A percentile compares a stretch with the other conserved stretches of the same genome.
phyloP scores from a whole-genome alignment of 2,888 invertebrate species.

The Toxonevra muliebris region DNA sequence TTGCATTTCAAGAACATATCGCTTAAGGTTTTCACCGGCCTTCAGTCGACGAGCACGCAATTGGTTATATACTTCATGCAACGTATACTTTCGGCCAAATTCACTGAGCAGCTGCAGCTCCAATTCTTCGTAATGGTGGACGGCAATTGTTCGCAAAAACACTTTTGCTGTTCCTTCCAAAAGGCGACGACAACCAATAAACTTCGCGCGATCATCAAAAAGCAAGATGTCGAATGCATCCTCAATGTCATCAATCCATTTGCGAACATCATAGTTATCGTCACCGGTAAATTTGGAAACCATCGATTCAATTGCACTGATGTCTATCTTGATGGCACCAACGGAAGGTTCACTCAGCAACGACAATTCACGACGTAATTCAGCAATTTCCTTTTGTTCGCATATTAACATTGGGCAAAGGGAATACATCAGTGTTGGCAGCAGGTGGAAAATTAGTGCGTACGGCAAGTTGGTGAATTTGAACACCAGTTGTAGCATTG shows the following conservation, averaged over 20 bases:
- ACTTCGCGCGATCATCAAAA: constrained; percentile 2
- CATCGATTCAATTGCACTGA: neutral
- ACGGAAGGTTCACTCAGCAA: too few relatives aligned
- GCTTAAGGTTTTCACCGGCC: neutral
- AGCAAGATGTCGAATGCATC: neutral
- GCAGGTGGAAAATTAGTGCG: too few relatives aligned
- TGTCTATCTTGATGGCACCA: neutral
- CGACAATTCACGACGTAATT: too few relatives aligned
- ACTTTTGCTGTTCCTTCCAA: constrained; percentile 15
- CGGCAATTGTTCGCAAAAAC: neutral
- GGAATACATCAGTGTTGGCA: too few relatives aligned
- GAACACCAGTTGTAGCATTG: too few relatives aligned
- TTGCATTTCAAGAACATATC: constrained; percentile 17
- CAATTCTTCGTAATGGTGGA: neutral
- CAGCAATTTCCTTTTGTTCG: too few relatives aligned
- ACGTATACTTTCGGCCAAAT: constrained; percentile 2
- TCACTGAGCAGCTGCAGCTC: neutral
- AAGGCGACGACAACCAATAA: constrained; percentile 1
- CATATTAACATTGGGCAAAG: too few relatives aligned
- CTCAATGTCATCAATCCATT: neutral
- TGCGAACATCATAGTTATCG: neutral
- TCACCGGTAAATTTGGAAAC: neutral
- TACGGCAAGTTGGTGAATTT: too few relatives aligned
- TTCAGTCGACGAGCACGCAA: neutral
- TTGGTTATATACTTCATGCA: neutral